Conservation (phyloP, 2,888 invertebrate species). For the Therioaphis trifolii region DNA sequence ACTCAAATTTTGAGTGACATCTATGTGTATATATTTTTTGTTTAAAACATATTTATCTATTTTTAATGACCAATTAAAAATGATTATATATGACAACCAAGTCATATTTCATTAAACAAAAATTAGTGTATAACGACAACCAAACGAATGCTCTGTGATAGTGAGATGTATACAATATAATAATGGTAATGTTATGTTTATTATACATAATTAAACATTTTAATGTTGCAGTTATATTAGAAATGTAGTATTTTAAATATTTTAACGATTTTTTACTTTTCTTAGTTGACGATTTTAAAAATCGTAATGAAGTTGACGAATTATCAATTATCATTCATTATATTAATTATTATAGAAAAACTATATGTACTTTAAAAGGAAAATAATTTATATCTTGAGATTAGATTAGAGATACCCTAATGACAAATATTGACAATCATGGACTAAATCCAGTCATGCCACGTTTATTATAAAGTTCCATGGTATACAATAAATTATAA, state of each 20-base stretch:
- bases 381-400: too few relatives aligned
- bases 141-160: background rate
- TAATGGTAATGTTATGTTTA: conserved; percentile 26
- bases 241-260: conserved; percentile 20
- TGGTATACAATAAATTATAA: too few relatives aligned
- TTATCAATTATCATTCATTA: too few relatives aligned
- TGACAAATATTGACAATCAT: too few relatives aligned
- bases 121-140: conserved; percentile 1
- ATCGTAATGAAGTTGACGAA: background rate
- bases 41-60: conserved; percentile 27
- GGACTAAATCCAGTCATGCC: too few relatives aligned
- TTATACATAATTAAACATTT: conserved; percentile 51
- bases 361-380: too few relatives aligned
- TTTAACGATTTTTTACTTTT: conserved; percentile 18
- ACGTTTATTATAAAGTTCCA: too few relatives aligned
- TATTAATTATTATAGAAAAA: too few relatives aligned
- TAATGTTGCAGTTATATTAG: background rate
- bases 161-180: background rate
- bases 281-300: conserved; percentile 4
- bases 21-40: background rate
- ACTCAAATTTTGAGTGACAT: too few relatives aligned
- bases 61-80: conserved; percentile 53
- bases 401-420: too few relatives aligned
- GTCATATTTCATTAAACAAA: conserved; percentile 41
- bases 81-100: conserved; percentile 51